phyloP scores from a whole-genome alignment of 1,140 invertebrate species.

The Cheumatopsyche charites region DNA sequence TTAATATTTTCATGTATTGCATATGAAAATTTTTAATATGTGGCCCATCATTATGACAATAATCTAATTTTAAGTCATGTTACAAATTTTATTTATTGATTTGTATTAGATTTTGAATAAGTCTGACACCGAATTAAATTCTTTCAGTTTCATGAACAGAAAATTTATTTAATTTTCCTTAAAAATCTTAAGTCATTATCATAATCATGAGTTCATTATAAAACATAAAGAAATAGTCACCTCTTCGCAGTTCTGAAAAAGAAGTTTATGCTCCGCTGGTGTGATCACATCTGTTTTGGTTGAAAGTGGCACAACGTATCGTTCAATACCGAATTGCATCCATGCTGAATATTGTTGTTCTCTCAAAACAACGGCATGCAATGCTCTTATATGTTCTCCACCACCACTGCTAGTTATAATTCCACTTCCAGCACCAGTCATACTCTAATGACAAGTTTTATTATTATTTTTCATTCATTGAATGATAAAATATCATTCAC shows the following conservation, averaged over 20 bases:
- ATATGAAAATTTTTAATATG: no score
- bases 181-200: no score
- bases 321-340: conserved; percentile 75
- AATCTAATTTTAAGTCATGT: no score
- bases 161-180: no score
- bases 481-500: no score
- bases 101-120: no score
- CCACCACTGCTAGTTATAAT: conserved; percentile 51
- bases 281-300: conserved; percentile 76
- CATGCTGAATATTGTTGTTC: conserved; percentile 77
- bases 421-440: conserved; percentile 37
- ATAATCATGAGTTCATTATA: no score
- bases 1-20: background rate
- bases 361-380: conserved; percentile 58
- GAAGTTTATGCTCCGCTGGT: conserved; percentile 72
- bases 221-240: conserved; percentile 53
- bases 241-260: conserved; percentile 86
- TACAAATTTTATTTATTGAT: no score
- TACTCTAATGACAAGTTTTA: conserved; percentile 36
- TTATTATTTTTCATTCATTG: no score
- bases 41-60: no score
- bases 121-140: no score
- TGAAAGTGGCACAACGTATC: conserved; percentile 73
- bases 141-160: no score
- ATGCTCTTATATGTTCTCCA: conserved; percentile 49